Evolutionary conservation across 2,113 vertebrate species (phyloP).

Genomic region (Maccullochella peelii): DNA sequence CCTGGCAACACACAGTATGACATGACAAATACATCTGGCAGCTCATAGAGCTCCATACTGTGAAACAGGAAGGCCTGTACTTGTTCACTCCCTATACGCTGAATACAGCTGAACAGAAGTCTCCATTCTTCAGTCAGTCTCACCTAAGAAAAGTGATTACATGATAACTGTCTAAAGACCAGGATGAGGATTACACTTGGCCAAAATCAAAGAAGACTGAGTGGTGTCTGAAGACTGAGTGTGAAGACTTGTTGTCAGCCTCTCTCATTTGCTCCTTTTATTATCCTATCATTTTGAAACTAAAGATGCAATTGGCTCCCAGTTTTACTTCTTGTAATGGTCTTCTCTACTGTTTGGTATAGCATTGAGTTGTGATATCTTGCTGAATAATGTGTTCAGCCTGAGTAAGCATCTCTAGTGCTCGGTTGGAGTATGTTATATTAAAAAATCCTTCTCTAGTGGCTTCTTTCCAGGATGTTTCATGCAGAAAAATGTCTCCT

Average conservation of each 20-base stretch:
- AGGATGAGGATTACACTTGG: slow-evolving; percentile 10
- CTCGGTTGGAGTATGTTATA: background rate
- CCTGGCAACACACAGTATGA: slow-evolving; percentile 43
- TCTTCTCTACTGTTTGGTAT: background rate
- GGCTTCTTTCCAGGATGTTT: background rate
- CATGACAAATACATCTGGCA: slow-evolving; percentile 38
- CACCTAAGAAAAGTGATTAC: background rate
- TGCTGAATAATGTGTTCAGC: background rate
- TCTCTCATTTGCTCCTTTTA: background rate
- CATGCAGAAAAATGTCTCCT: background rate
- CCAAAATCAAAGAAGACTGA: background rate
- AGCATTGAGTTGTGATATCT: background rate
- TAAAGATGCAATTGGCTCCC: background rate
- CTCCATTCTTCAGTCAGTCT: background rate
- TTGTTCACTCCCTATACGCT: background rate
- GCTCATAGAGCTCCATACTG: slow-evolving; percentile 7
- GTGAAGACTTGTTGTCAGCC: background rate
- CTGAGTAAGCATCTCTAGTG: background rate
- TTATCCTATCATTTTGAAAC: background rate
- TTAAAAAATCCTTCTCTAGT: background rate
- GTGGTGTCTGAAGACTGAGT: too few relatives aligned
- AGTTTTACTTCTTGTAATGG: background rate
- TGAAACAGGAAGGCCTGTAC: slow-evolving; percentile 11
- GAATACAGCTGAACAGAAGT: slow-evolving; percentile 4
- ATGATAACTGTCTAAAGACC: background rate